Evolutionary conservation across 2,113 vertebrate species (phyloP), one percentile per base, ranked within the genome.

Genomic region (Rhinoderma darwinii): DNA sequence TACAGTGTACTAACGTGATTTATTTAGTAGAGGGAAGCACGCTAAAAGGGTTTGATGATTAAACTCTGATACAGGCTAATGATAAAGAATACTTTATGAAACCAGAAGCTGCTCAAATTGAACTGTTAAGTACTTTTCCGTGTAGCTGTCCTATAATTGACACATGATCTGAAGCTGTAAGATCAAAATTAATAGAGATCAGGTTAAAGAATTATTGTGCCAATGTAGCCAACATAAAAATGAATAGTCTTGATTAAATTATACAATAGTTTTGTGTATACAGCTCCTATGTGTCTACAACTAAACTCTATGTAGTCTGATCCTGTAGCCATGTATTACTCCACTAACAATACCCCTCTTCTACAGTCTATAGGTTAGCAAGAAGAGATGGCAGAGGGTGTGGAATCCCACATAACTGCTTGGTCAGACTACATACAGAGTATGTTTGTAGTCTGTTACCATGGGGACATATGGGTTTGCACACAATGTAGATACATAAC

Each of bases 21-120:
- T 59, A 79, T 79, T 56, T 79, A 35, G 35, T 37, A 37, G 77
- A 37, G 27, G 32, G 5, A 59, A 32, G 12, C 50, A 14, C 76
- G 56, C 22, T 59, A 59, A 80, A 80, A 59, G 77, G 77, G 77
- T 51, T 59, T 59, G 51, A 35, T 37, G 32, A 59, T 80, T 80
- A 80, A 37, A n/a, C 51, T 56, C 20, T 37, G 77, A n/a, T 59
- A 12, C 77, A 80, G 77, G 77, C 59, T 80, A 80, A 80, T 80
- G 32, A 80, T 39, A 20, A 41, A 4, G 12, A 35, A 56, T 59
- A 56, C 22, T 80, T 25, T 25, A 0, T n/a, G 4, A 59, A 32
- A 59, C 32, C 18, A 79, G n/a, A 56, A 54, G 39, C 39, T 11
- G 22, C 9, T 37, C 30, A 32, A 11, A 14, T 59, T 56, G 20